A percentile compares a stretch with the other conserved stretches of the same genome.
phyloP scores from a whole-genome alignment of 1,140 invertebrate species.

The Lasioglossum albipes region DNA sequence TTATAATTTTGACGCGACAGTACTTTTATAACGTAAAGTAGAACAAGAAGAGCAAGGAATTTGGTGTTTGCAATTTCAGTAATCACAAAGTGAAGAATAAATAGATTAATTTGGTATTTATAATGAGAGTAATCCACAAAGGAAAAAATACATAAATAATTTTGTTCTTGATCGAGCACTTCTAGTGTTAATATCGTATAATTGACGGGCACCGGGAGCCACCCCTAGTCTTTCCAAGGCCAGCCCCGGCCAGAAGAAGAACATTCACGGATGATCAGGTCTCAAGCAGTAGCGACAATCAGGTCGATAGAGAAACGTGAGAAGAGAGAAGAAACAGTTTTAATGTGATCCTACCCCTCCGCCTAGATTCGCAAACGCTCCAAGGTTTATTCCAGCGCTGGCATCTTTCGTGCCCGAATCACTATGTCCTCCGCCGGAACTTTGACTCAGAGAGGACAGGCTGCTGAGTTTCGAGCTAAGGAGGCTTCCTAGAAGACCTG shows the following conservation, averaged over 20 bases:
- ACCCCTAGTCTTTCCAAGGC: no score
- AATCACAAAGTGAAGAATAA: no score
- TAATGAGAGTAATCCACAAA: no score
- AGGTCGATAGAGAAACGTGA: not conserved
- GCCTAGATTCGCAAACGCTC: constrained; percentile 66
- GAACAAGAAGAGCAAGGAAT: no score
- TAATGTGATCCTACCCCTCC: constrained; percentile 75
- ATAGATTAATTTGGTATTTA: no score
- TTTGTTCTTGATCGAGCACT: no score
- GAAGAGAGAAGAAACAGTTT: constrained; percentile 42
- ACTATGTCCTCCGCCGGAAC: constrained; percentile 69
- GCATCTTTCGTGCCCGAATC: constrained; percentile 76
- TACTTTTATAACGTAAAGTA: no score
- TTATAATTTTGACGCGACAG: no score
- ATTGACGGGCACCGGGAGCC: no score
- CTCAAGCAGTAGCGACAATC: not conserved
- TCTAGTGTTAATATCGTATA: no score
- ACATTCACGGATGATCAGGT: not conserved
- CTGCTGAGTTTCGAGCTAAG: constrained; percentile 59
- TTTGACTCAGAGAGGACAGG: constrained; percentile 53
- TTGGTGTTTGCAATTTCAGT: no score
- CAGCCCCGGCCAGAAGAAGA: not conserved
- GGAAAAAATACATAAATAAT: no score
- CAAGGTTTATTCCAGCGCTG: constrained; percentile 71
- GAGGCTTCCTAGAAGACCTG: constrained; percentile 50